A percentile compares a stretch with the other conserved stretches of the same genome.
Evolutionary conservation across 2,113 vertebrate genomes (phyloP).

Genomic region (Xenus cinereus): DNA sequence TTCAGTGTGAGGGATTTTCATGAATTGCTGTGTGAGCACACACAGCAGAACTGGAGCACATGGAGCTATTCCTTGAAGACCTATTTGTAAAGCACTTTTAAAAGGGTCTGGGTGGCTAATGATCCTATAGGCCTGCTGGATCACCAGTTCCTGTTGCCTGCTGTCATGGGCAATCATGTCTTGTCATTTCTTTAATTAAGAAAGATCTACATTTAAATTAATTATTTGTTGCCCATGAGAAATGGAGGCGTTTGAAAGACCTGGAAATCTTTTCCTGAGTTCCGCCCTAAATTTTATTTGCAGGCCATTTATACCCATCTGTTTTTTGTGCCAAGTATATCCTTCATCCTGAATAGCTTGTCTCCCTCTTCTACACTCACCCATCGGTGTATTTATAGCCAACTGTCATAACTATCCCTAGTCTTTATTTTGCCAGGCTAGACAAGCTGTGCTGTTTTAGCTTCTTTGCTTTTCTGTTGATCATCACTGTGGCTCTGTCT

Average conservation of each 20-base stretch:
- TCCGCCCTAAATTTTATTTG: not conserved
- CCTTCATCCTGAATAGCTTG: not conserved
- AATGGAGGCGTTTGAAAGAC: not conserved
- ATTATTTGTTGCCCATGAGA: not conserved
- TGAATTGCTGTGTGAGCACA: not conserved
- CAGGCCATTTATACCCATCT: not conserved
- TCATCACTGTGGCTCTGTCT: not conserved
- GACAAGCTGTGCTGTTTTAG: not conserved
- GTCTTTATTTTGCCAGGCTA: not conserved
- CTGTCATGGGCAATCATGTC: not conserved
- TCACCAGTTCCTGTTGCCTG: not conserved
- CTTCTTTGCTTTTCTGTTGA: not conserved
- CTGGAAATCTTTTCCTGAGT: not conserved
- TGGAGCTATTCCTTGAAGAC: not conserved
- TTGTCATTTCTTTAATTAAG: not conserved
- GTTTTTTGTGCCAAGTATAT: not conserved
- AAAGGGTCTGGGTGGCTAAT: not conserved
- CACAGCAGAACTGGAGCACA: not conserved
- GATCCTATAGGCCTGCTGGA: not conserved
- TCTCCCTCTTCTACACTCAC: not conserved
- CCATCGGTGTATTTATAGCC: not conserved
- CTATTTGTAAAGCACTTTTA: not conserved
- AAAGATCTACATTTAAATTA: not conserved
- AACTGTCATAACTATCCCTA: not conserved
- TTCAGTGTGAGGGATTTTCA: not conserved